Conservation (phyloP, 2,797 vertebrate species). For the Kryptopterus vitreolus region DNA sequence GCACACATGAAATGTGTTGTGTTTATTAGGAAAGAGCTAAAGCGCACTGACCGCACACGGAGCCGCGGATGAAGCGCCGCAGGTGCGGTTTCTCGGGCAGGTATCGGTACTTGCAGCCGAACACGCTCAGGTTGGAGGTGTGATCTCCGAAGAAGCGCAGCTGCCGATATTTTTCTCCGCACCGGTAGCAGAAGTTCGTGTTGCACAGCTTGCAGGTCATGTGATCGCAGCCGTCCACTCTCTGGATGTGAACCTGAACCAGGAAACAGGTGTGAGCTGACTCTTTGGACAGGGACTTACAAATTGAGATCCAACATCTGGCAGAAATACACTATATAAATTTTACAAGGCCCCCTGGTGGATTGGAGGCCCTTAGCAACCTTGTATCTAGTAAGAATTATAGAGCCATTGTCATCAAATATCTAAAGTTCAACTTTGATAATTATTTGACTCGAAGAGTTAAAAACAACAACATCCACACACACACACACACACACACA, state of each 20-base stretch:
- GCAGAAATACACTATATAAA: background rate
- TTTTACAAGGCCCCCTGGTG: background rate
- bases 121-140: conserved; percentile 98
- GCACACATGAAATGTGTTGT: background rate
- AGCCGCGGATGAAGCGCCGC: conserved; percentile 91
- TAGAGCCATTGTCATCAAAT: background rate
- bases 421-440: background rate
- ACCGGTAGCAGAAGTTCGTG: conserved; percentile 99
- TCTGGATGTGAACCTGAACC: conserved; percentile 94
- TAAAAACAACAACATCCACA: no score
- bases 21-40: background rate
- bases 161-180: conserved; percentile 93
- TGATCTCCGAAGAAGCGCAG: conserved; percentile 98
- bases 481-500: no score
- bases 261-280: background rate
- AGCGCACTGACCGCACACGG: conserved; percentile 89
- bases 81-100: conserved; percentile 95
- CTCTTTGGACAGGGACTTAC: background rate
- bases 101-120: conserved; percentile 99
- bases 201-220: conserved; percentile 98
- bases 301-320: background rate
- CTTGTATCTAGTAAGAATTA: no score
- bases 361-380: background rate
- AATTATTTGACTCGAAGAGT: background rate
- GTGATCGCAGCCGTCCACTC: conserved; percentile 96